These are phyloP conservation scores for Bradypodion ventrale DNA, from an alignment of 2,797 vertebrate genomes.

Conservation along the genomic window DNA sequence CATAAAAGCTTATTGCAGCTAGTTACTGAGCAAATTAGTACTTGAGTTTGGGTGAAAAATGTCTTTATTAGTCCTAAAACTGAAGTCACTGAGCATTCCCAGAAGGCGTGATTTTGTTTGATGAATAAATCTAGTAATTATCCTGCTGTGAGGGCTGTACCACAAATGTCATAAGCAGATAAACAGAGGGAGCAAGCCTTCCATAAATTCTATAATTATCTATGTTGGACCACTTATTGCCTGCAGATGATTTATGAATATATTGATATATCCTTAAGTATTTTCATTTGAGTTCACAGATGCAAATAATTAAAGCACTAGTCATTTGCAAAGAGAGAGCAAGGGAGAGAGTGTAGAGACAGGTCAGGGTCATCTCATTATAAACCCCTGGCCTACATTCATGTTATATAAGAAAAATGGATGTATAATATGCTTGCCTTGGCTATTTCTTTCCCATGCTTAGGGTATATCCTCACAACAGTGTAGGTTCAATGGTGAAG, in stretches of 20 bases:
- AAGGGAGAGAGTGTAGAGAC: constrained; percentile 48
- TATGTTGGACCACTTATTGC: constrained; percentile 83
- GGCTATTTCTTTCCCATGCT: constrained; percentile 33
- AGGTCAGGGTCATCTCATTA: constrained; percentile 82
- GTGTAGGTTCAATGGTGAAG: not conserved
- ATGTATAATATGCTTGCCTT: constrained; percentile 51
- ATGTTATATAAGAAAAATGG: constrained; percentile 47
- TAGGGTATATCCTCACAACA: not conserved
- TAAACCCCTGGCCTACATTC: constrained; percentile 62
- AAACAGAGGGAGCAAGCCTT: constrained; percentile 92
- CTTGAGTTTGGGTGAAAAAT: constrained; percentile 86
- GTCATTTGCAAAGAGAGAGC: constrained; percentile 78
- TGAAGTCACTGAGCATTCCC: constrained; percentile 89
- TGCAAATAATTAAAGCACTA: constrained; percentile 91
- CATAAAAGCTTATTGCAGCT: constrained; percentile 83
- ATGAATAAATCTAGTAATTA: constrained; percentile 99
- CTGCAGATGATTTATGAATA: constrained; percentile 91
- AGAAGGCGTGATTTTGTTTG: constrained; percentile 94
- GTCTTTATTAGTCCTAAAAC: constrained; percentile 92
- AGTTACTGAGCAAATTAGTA: constrained; percentile 84
- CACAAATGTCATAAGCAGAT: constrained; percentile 97
- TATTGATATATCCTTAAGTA: constrained; percentile 89
- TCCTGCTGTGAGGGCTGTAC: constrained; percentile 88
- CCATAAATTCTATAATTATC: constrained; percentile 93
- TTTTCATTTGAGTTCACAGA: constrained; percentile 90